Evolutionary conservation across 2,113 vertebrate species (phyloP), one percentile per base, ranked within the genome.

Genomic region (Dryoscopus gambensis): DNA sequence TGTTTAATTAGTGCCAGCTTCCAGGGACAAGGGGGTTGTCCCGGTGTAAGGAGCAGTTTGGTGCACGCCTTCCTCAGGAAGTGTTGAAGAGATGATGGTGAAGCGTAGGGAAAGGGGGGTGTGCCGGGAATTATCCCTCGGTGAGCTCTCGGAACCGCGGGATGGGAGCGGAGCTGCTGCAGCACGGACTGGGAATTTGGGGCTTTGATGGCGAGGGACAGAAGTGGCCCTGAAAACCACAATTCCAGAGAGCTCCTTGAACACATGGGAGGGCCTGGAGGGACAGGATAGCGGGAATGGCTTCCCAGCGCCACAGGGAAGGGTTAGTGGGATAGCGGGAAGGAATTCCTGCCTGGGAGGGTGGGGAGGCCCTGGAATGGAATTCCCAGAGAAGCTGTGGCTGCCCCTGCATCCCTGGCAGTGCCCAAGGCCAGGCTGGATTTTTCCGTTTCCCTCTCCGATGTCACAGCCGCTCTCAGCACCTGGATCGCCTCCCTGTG

Each of bases 401-500:
- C 24, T 64, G 40, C 35, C 24, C 50, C 67, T 21, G 44, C 5
- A 33, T 39, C 56, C 23, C 56, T 56, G 40, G 42, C 5, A 30
- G 28, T 30, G 39, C 6, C 64, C 47, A 9, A 20, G 46, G 57
- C n/a, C 49, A 13, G 49, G 31, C 1, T 35, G 86, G 59, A 20
- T 3, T 27, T 44, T n/a, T 10, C 16, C 15, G 50, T 71, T 47
- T 27, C 87, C 68, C 33, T 19, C 47, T 8, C 22, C 5, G 20
- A 18, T 31, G 31, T 0, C 25, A 5, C n/a, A 18, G 44, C 27
- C 9, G 1, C 15, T 52, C 49, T 1, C 80, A 15, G 37, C 52
- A 0, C 4, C 3, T 0, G 4, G 7, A 28, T 16, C 24, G 0
- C 7, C 44, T 7, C 49, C 37, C 73, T 2, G 25, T 3, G 37